Base-by-base conservation (phyloP, 2,888 invertebrate species). In the Boloria euphrosyne region DNA sequence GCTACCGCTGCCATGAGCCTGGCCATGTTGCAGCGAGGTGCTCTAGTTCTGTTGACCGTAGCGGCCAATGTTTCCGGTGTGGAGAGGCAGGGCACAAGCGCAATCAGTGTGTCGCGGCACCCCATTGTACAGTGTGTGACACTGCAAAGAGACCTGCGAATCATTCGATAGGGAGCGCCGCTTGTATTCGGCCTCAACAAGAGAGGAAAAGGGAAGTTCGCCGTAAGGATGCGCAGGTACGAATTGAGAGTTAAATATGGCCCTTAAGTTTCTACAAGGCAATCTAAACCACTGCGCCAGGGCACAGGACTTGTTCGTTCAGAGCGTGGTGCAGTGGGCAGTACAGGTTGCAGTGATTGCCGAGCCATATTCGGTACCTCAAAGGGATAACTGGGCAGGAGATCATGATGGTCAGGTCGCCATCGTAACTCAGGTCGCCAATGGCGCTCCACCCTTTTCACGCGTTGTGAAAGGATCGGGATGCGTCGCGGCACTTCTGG, bases 251-350 rank as follows among this genome's bases (percentile, higher is more conserved):
- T 0, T 5, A 27, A 5, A 3, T 0, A 27, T 27, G 27, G 27
- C 27, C 4, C 5, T 27, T 5, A 27, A 27, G 4, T 4, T 27
- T 5, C 4, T 27, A 4, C 27, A 27, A 5, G 27, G 5, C 3
- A 27, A 27, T 5, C 27, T 27, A 0, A 27, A 62, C 31, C 62
- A 62, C 52, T 53, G 10, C 14, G 62, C 53, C 46, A 22, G 52
- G 14, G 62, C 53, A 0, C 62, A 62, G 54, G 62, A 27, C 53
- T n/a, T 27, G 27, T 27, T 27, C 54, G 4, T 17, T 27, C 3
- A 47, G 38, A 53, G 62, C 27, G 3, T 27, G 27, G 27, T 27
- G 53, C 22, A 16, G 5, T 6, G 27, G 27, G 2, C 27, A 5
- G 27, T 27, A 4, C 38, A 47, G 6, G 10, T 55, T 2, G 54